phyloP scores from a whole-genome alignment of 2,888 invertebrate species.

The Rutpela maculata region DNA sequence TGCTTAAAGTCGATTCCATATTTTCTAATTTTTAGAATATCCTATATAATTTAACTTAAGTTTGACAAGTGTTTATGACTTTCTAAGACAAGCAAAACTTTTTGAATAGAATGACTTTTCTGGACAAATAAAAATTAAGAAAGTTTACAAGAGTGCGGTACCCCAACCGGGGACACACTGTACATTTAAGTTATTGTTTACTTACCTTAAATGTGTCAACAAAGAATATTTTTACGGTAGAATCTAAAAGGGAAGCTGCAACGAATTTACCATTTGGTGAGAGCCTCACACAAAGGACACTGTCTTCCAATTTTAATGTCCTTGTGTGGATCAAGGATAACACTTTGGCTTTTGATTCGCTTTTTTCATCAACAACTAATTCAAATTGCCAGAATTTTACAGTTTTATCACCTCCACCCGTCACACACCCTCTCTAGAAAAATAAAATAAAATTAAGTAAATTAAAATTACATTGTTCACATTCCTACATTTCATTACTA shows the following conservation, averaged over 20 bases:
- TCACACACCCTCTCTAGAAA: conserved; percentile 84
- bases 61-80: no score
- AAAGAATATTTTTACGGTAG: conserved; percentile 96
- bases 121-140: no score
- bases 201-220: conserved; percentile 93
- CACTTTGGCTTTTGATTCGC: conserved; percentile 81
- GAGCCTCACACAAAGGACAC: conserved; percentile 87
- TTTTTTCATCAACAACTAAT: conserved; percentile 81
- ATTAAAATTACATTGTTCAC: no score
- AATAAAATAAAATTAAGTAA: conserved; percentile 44
- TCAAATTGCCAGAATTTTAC: conserved; percentile 97
- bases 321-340: conserved; percentile 87
- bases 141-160: no score
- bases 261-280: conserved; percentile 92
- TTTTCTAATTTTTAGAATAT: no score
- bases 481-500: background rate
- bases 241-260: conserved; percentile 93
- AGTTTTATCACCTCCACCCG: conserved; percentile 92
- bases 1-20: no score
- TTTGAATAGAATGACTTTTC: no score
- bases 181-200: no score
- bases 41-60: no score
- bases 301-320: conserved; percentile 91
- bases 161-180: no score
- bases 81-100: no score